Base-by-base conservation (phyloP, 1,140 invertebrate genomes). In the Dolichoris vasculosae region DNA sequence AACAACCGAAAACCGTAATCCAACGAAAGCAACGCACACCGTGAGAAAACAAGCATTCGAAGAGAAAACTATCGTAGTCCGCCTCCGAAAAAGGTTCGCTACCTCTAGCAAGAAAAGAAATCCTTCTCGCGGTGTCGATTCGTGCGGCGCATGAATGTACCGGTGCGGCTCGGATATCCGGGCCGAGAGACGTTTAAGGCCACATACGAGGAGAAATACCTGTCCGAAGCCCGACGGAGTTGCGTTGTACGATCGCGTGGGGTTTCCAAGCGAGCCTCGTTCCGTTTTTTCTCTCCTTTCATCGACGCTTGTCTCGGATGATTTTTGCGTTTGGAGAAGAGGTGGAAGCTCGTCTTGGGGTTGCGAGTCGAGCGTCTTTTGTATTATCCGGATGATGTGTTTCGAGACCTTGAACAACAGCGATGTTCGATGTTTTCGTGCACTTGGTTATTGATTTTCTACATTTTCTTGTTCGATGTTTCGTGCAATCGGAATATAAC, bases 221-320 rank as follows among this genome's bases (percentile, higher is more conserved):
- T 82, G 15, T 3, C 51, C 69, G 84, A 86, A 86, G 84, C 84
- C 84, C 35, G 20, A 17, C 43, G 32, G 59, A 73, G 77, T 75
- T 73, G 13, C 32, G 55, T 67, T 67, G 32, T 46, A 23, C 1
- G 79, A 4, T 46, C 75, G 69, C 38, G 79, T 77, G 55, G 73
- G 84, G 84, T 55, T 86, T 86, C 84, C 64, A 15, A 13, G 48
- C 76, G 2, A 71, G 35, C 67, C 26, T 48, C 67, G 35, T 40
- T 35, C 67, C 67, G 67, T 38, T 80, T 59, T 80, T 43, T 38
- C 20, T 59, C 48, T n/a, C 40, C 48, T 32, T 51, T 46, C n/a
- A n/a, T 1, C 30, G 13, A 0, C 20, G 35, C 48, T 17, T 51
- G 11, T 17, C 30, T 13, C 35, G 20, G 71, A 2, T 75, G 13